Evolutionary conservation across 2,797 vertebrate genomes (phyloP).

Genomic region (Manis pentadactyla): DNA sequence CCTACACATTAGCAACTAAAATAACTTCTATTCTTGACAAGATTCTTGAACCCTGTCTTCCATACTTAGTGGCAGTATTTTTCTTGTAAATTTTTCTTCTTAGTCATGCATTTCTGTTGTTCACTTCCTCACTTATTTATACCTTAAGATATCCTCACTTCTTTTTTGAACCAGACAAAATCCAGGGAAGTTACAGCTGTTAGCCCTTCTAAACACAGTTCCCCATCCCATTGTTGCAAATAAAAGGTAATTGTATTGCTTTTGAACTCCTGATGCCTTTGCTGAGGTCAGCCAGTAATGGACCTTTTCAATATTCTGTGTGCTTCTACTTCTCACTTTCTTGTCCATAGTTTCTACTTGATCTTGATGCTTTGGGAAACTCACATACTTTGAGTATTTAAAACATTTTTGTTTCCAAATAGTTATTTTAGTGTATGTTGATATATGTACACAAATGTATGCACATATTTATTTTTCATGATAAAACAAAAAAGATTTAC

Average conservation of each 20-base stretch:
- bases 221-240: not conserved
- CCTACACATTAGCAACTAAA: not conserved
- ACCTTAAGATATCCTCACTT: too few species aligned
- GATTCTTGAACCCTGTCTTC: not conserved
- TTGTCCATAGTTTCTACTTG: not conserved
- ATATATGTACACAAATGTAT: not conserved
- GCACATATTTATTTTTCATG: not conserved
- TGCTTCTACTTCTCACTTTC: not conserved
- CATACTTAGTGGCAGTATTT: not conserved
- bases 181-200: not conserved
- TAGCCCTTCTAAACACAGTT: not conserved
- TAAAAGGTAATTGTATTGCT: not conserved
- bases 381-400: not conserved
- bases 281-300: not conserved
- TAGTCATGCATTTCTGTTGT: not conserved
- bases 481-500: not conserved
- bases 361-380: not conserved
- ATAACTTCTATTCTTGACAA: not conserved
- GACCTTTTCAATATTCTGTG: not conserved
- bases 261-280: not conserved
- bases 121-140: not conserved
- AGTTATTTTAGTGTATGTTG: not conserved
- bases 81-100: not conserved
- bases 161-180: not conserved
- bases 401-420: not conserved